These are phyloP conservation scores for Theretra japonica DNA, from an alignment of 2,888 invertebrate species.

Conservation along the genomic window DNA sequence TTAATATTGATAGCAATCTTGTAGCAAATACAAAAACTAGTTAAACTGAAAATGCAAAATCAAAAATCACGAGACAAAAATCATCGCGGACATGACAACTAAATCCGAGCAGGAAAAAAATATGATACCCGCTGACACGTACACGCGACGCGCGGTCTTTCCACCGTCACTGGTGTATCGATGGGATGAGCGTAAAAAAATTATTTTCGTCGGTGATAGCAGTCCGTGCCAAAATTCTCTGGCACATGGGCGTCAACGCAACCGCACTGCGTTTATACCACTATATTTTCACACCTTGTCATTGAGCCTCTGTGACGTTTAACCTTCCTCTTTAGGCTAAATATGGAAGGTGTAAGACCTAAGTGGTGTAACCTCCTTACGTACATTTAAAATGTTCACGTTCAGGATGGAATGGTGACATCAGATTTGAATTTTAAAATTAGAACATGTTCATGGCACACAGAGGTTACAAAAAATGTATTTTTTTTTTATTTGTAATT, in stretches of 20 bases:
- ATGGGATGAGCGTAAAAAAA: conserved; percentile 44
- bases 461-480: too few species aligned
- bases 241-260: conserved; percentile 39
- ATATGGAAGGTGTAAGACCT: conserved; percentile 5
- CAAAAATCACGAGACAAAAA: background rate
- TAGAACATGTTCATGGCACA: too few species aligned
- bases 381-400: too few species aligned
- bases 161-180: conserved; percentile 39
- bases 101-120: conserved; percentile 25
- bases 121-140: conserved; percentile 43
- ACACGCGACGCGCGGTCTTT: conserved; percentile 41
- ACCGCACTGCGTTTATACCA: conserved; percentile 16
- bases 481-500: too few species aligned
- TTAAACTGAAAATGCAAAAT: background rate
- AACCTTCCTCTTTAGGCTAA: conserved; percentile 3
- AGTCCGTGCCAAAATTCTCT: conserved; percentile 62
- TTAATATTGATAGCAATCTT: background rate
- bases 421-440: too few species aligned
- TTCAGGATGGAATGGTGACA: too few species aligned
- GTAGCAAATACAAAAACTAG: background rate
- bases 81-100: background rate
- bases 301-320: conserved; percentile 23
- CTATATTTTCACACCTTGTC: conserved; percentile 23
- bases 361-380: too few species aligned
- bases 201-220: conserved; percentile 58